Base-by-base conservation (phyloP, 2,113 vertebrate species). In the Phainopepla nitens region DNA sequence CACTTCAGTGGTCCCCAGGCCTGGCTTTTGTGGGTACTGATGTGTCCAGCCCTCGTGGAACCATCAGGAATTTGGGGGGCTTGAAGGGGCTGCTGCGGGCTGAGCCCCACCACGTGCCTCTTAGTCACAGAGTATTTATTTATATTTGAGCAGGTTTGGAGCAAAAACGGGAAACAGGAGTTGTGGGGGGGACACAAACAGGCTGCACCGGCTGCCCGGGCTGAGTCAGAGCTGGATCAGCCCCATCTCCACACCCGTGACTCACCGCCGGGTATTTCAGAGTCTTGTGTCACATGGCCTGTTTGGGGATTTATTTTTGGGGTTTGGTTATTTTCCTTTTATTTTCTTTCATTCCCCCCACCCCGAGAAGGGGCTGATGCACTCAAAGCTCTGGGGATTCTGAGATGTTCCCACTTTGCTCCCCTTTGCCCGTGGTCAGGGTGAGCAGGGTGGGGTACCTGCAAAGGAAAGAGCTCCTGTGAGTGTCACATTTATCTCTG, bases 191-290 rank as follows among this genome's bases (percentile, higher is more conserved):
- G n/a, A 42, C 54, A 85, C 47, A 70, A 84, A 60, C 53, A 83
- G 60, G 36, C 68, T 80, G 86, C 10, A n/a, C 61, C n/a, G 22
- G 83, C 72, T 75, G 84, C 44, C 68, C 3, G 27, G 66, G 71
- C 89, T 96, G 96, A 95, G 66, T 94, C 96, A 95, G 94, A 94
- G 89, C 86, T 82, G 94, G 94, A 78, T 82, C 61, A 36, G 79
- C 66, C 93, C 93, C 94, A 50, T 62, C 85, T 28, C 84, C 2
- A 22, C 71, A 76, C 83, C 80, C 44, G 24, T 96, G 96, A 95
- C 70, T 96, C 91, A 95, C 91, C 0, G 0, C 64, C 1, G 62
- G 57, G 93, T 82, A 79, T 76, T 92, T 87, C 10, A 1, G 76
- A 75, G 91, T 36, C 16, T 47, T 28, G 28, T 41, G 57, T 51